These are phyloP conservation scores for Micropoecilia bifurca DNA, from an alignment of 2,797 vertebrate species.

Conservation along the genomic window DNA sequence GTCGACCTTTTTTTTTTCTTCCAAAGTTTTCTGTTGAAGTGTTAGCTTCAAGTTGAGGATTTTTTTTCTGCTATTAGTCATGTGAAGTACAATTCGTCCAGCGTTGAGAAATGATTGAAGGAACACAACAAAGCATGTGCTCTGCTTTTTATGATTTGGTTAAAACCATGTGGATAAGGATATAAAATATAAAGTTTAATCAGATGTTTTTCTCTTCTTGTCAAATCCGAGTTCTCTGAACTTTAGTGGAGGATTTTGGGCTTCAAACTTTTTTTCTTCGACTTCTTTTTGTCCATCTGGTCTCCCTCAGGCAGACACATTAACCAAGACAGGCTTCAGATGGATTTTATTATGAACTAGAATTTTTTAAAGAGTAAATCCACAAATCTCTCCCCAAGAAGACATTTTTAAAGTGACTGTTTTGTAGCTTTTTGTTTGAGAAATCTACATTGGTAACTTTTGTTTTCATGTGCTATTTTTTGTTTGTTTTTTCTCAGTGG, in stretches of 20 bases:
- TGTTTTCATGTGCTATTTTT: not conserved
- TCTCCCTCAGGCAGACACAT: not conserved
- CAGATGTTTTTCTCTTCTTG: not conserved
- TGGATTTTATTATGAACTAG: not conserved
- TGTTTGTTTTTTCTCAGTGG: not conserved
- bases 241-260: not conserved
- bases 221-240: not conserved
- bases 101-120: constrained; percentile 10
- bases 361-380: not conserved
- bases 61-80: not conserved
- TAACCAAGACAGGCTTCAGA: not conserved
- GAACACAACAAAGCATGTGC: not conserved
- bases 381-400: not conserved
- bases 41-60: not conserved
- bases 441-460: not conserved
- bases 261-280: not conserved
- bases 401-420: not conserved
- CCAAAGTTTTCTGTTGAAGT: not conserved
- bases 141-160: not conserved
- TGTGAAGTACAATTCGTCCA: constrained; percentile 21
- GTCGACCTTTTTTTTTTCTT: not conserved
- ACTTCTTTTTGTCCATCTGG: not conserved
- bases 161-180: not conserved
- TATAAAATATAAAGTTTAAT: not conserved
- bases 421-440: not conserved